phyloP scores from a whole-genome alignment of 2,888 invertebrate genomes.

The Endomychus coccineus region DNA sequence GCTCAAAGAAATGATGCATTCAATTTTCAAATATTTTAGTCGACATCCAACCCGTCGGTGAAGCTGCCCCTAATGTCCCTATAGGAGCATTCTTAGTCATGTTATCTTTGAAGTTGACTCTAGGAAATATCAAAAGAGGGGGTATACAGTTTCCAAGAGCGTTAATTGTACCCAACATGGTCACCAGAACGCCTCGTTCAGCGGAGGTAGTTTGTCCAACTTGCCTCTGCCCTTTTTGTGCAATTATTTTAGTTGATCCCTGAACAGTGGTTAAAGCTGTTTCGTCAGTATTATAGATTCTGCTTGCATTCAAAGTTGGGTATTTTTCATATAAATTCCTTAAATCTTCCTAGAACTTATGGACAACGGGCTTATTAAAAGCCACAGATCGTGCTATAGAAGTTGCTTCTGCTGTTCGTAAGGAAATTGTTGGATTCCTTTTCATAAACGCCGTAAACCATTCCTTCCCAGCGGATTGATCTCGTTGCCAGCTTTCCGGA shows the following conservation, averaged over 20 bases:
- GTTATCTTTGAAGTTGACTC: too few relatives aligned
- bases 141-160: slow-evolving; percentile 10
- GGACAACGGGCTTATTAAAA: slow-evolving; percentile 7
- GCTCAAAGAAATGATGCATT: slow-evolving; percentile 28
- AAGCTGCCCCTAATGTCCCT: too few relatives aligned
- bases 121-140: slow-evolving; percentile 10
- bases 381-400: slow-evolving; percentile 3
- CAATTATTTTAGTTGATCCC: slow-evolving; percentile 3
- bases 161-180: slow-evolving; percentile 6
- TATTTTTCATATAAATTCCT: slow-evolving; percentile 3
- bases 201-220: slow-evolving; percentile 2
- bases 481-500: slow-evolving; percentile 2
- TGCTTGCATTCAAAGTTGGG: slow-evolving; percentile 4
- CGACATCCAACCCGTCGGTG: slow-evolving; percentile 26
- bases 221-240: slow-evolving; percentile 4
- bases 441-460: slow-evolving; percentile 7
- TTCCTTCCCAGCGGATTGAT: slow-evolving; percentile 2
- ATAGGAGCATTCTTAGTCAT: too few relatives aligned
- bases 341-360: slow-evolving; percentile 2
- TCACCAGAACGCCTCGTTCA: slow-evolving; percentile 4
- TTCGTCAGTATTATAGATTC: slow-evolving; percentile 7
- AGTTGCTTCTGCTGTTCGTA: slow-evolving; percentile 1
- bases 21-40: slow-evolving; percentile 21
- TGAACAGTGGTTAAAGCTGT: slow-evolving; percentile 5
- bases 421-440: slow-evolving; percentile 7